phyloP scores from a whole-genome alignment of 2,888 invertebrate species.

The Tortrix viridana region DNA sequence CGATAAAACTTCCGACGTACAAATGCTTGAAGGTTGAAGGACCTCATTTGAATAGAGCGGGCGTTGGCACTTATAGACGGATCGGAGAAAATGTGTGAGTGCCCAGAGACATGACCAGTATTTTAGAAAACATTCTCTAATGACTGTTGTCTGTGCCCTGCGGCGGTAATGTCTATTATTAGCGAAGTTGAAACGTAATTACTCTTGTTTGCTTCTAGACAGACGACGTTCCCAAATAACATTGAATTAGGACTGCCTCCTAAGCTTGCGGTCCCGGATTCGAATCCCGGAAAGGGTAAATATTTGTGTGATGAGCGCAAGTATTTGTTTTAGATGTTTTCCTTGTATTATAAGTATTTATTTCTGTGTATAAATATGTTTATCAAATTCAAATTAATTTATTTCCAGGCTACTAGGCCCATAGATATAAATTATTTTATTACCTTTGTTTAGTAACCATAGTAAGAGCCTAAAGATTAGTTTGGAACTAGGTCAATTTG shows the following conservation, averaged over 20 bases:
- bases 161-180: conserved; percentile 15
- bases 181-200: conserved; percentile 22
- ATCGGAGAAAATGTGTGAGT: conserved; percentile 13
- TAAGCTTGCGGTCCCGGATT: no score
- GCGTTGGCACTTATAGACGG: conserved; percentile 30
- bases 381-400: no score
- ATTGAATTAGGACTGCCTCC: conserved; percentile 2
- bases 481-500: no score
- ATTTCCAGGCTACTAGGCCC: no score
- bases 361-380: no score
- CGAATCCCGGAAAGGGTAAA: no score
- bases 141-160: conserved; percentile 9
- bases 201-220: conserved; percentile 12
- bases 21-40: conserved; percentile 36
- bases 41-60: conserved; percentile 37
- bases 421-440: no score
- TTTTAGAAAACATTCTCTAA: conserved; percentile 14
- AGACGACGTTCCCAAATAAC: conserved; percentile 17
- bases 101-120: neutral
- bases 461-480: no score
- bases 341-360: no score
- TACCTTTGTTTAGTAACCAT: no score
- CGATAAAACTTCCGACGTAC: conserved; percentile 27
- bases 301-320: no score
- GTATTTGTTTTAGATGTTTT: no score